Evolutionary conservation across 2,888 invertebrate genomes (phyloP).

Genomic region (Synanthedon andrenaeformis): DNA sequence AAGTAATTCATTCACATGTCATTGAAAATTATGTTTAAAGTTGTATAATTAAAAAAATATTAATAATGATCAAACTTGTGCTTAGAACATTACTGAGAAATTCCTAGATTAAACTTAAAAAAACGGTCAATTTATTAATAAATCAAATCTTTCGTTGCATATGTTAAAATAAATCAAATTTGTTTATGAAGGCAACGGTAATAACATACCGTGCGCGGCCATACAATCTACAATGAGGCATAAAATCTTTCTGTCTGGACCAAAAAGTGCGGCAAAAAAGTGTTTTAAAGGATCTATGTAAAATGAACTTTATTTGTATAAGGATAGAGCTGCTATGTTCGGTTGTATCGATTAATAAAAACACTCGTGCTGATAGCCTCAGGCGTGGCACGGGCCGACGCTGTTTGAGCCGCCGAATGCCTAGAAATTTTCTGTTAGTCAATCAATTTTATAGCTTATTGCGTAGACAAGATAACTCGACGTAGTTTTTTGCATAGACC

Average conservation of each 20-base stretch:
- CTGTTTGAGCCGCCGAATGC: slow-evolving; percentile 15
- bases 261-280: slow-evolving; percentile 18
- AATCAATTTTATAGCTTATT: slow-evolving; percentile 55
- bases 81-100: too few species aligned
- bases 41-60: too few species aligned
- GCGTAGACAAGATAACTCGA: slow-evolving; percentile 28
- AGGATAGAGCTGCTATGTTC: too few species aligned
- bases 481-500: too few species aligned
- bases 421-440: slow-evolving; percentile 28
- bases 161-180: slow-evolving; percentile 1
- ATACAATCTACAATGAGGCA: slow-evolving; percentile 29
- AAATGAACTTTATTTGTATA: too few species aligned
- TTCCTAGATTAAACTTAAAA: too few species aligned
- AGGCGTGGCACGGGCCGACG: slow-evolving; percentile 46
- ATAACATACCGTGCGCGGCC: not conserved
- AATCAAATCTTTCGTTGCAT: not conserved
- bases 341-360: slow-evolving; percentile 8
- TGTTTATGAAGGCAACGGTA: too few species aligned
- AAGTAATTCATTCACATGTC: too few species aligned
- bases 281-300: slow-evolving; percentile 11
- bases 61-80: too few species aligned
- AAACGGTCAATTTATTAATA: too few species aligned
- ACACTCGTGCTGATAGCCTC: slow-evolving; percentile 25
- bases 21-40: too few species aligned
- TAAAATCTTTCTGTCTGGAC: slow-evolving; percentile 24